Evolutionary conservation across 1,140 invertebrate genomes (phyloP).

Genomic region (Drosophila suzukii): DNA sequence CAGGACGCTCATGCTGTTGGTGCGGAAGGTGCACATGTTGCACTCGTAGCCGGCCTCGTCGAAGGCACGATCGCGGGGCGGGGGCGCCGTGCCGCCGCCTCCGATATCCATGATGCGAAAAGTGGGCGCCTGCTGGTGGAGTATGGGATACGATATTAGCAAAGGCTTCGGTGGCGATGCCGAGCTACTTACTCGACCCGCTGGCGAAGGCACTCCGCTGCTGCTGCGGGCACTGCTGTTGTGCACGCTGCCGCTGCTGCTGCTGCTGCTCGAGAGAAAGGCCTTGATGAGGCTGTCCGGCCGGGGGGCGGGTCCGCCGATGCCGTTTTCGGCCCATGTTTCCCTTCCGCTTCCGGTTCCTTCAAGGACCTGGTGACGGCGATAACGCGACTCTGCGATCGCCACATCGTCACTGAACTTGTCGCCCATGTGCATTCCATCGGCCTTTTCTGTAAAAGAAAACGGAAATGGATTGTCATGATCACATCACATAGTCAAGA

Average conservation of each 20-base stretch:
- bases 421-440: conserved; percentile 39
- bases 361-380: neutral
- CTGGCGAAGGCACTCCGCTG: conserved; percentile 5
- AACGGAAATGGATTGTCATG: neutral
- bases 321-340: neutral
- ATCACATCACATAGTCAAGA: too few relatives aligned
- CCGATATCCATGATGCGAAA: conserved; percentile 69
- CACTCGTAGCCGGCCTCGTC: conserved; percentile 48
- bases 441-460: conserved; percentile 40
- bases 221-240: conserved; percentile 17
- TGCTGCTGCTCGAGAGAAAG: conserved; percentile 51
- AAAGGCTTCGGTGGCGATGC: conserved; percentile 17
- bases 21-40: conserved; percentile 53
- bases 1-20: conserved; percentile 64
- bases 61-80: conserved; percentile 2
- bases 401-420: conserved; percentile 64
- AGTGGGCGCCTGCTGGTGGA: conserved; percentile 38
- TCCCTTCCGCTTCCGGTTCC: neutral
- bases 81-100: neutral
- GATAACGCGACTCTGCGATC: conserved; percentile 19
- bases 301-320: neutral
- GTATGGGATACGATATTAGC: neutral
- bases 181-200: conserved; percentile 5
- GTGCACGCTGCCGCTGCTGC: conserved; percentile 16
- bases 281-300: conserved; percentile 65